phyloP scores from a whole-genome alignment of 30 jellyfish, hydroid and myxozoan genomes.

The Aurelia aurita complex sp. Pacific region DNA sequence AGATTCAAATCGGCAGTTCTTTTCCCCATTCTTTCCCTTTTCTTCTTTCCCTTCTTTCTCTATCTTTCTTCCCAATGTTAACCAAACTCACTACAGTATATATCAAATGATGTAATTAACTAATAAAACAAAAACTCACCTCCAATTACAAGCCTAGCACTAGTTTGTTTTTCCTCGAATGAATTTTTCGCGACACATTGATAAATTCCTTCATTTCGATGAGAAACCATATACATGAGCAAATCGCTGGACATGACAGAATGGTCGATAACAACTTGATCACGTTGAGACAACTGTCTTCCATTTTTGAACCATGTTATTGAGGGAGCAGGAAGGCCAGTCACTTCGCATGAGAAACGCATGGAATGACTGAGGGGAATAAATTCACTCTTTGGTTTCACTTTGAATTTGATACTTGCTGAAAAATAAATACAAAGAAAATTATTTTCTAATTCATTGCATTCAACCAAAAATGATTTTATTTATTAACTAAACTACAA shows the following conservation, averaged over 20 bases:
- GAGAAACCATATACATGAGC: conserved; percentile 24
- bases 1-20: too few relatives aligned
- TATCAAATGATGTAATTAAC: not conserved
- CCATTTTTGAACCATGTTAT: conserved; percentile 86
- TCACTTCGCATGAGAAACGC: conserved; percentile 73
- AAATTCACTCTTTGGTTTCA: conserved; percentile 48
- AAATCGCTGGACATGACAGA: conserved; percentile 50
- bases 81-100: not conserved
- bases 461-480: too few relatives aligned
- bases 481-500: too few relatives aligned
- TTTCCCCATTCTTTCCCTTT: too few relatives aligned
- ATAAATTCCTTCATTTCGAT: conserved; percentile 84
- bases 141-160: conserved; percentile 80
- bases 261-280: conserved; percentile 11
- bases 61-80: too few relatives aligned
- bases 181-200: conserved; percentile 84
- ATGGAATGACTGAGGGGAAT: conserved; percentile 24
- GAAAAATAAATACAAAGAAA: not conserved
- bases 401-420: conserved; percentile 53
- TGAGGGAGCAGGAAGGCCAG: conserved; percentile 71
- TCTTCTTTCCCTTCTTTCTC: too few relatives aligned
- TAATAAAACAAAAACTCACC: conserved; percentile 41
- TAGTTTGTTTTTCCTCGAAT: conserved; percentile 58
- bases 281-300: conserved; percentile 7
- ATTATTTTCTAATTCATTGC: too few relatives aligned